Evolutionary conservation across 2,888 invertebrate species (phyloP), one percentile per base, ranked within the genome.

Genomic region (Caenorhabditis drosophilae): DNA sequence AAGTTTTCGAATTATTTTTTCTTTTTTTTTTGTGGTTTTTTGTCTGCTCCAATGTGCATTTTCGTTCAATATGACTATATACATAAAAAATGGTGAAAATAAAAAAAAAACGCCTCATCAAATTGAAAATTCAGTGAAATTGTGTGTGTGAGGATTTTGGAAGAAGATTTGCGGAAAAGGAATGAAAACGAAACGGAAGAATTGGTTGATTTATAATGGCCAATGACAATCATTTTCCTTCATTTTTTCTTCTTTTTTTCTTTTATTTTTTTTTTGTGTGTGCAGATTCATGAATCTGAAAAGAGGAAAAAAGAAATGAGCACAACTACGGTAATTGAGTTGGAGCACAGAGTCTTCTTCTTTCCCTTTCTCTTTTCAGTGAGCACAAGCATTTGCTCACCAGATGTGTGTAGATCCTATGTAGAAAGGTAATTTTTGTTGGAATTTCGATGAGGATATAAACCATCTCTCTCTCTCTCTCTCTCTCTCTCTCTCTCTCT

Each of bases 131-230:
- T 54, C 54, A 47, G 47, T 47, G 7, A 44, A 36, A 48, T 36
- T 16, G 34, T 23, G 26, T 49, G 34, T 15, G 15, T 4, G 36
- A 4, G 16, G n/a, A 6, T 7, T 47, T 18, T 51, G 11, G 36
- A 31, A 9, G 12, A 12, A 31, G 31, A 6, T 9, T 31, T 31
- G 31, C 6, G 12, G 12, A 31, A 12, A 31, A 31, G 31, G 31
- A 12, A 31, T 12, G 31, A 52, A 48, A 47, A 34, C 41, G 31
- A 27, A 44, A 52, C 45, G 46, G 53, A 47, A 54, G 54, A 54
- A 54, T 47, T 40, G 54, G 12, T 47, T 54, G 54, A 54, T 53
- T 53, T 53, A 53, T 53, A 53, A 45, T 42, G 44, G 45, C 40
- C 56, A 48, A 48, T 49, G 44, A 40, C 48, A n/a, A n/a, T n/a